Base-by-base conservation (phyloP, 2,888 invertebrate genomes). In the Bruchidius siliquastri region DNA sequence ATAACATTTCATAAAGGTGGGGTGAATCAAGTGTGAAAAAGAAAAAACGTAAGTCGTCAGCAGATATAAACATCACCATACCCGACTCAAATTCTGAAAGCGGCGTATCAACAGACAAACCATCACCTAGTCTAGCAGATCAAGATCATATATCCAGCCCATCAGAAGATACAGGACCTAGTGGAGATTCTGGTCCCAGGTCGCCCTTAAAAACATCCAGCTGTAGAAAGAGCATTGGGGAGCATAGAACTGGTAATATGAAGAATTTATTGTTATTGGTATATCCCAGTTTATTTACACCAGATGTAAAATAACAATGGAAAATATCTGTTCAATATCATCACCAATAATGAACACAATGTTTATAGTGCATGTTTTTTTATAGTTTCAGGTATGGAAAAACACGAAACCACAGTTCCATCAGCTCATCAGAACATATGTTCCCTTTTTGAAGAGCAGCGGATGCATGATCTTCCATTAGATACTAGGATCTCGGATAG, bases 401-500 rank as follows among this genome's bases (percentile, higher is more conserved):
- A 68, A 68, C 8, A 68, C 3, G 68, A 22, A 21, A 21, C 68
- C 1, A 10, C 20, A n/a, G 20, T 6, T 20, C 20, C 68, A 68
- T 49, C 18, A 49, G 1, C 6, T 13, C 3, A 18, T 49, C 49
- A 49, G 13, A 4, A 49, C 6, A 13, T 49, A 49, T 49, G 13
- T 18, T 49, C 49, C 49, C 3, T 13, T 1, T 49, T 8, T 13
- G 49, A 13, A 49, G 1, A 3, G 8, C 49, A 49, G 13, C 8
- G 49, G 18, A 49, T 49, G 6, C 13, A 49, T 49, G 18, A 49
- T 13, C 20, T 21, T 72, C 79, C 80, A 6, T 20, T 74, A 20
- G 84, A 85, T 75, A 85, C 85, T 0, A 77, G 84, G 77, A 85
- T 85, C 70, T 84, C 85, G 0, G 85, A 86, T 74, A 78, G 85